phyloP scores from a whole-genome alignment of 1,140 invertebrate genomes.

The Trypoxylus dichotomus region DNA sequence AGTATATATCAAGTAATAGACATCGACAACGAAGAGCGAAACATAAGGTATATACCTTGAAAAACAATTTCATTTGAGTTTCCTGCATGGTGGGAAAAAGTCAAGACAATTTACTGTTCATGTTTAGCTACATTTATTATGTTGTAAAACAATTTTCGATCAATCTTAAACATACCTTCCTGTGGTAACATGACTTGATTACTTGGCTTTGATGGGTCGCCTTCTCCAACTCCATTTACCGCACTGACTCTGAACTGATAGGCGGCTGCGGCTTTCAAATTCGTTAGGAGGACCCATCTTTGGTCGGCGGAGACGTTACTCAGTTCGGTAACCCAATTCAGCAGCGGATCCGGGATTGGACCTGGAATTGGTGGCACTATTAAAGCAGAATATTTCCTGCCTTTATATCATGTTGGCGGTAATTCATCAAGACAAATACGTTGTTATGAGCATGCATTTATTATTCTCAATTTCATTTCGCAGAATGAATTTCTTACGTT shows the following conservation, averaged over 20 bases:
- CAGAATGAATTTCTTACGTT: background rate
- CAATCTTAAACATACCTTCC: slow-evolving; percentile 73
- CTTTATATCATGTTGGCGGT: slow-evolving; percentile 12
- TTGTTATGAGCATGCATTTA: slow-evolving; percentile 34
- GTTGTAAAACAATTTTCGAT: background rate
- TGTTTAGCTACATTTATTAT: background rate
- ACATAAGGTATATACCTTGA: slow-evolving; percentile 46
- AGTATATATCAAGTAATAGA: background rate
- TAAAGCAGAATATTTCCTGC: slow-evolving; percentile 30
- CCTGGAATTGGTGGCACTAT: slow-evolving; percentile 61
- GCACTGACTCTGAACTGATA: slow-evolving; percentile 97
- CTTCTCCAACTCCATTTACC: slow-evolving; percentile 93
- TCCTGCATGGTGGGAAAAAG: slow-evolving; percentile 47
- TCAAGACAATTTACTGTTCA: slow-evolving; percentile 35
- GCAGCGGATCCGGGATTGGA: slow-evolving; percentile 75
- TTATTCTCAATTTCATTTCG: background rate
- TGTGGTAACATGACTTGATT: slow-evolving; percentile 87
- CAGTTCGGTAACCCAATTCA: slow-evolving; percentile 87
- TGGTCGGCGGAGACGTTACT: slow-evolving; percentile 81
- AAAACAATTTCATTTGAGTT: slow-evolving; percentile 46
- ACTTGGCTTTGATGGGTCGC: slow-evolving; percentile 84
- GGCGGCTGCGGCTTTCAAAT: slow-evolving; percentile 89
- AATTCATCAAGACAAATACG: background rate
- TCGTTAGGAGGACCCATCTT: slow-evolving; percentile 78
- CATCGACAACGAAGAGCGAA: background rate